Evolutionary conservation across 1,140 invertebrate species (phyloP).

Genomic region (Drosophila biarmipes): DNA sequence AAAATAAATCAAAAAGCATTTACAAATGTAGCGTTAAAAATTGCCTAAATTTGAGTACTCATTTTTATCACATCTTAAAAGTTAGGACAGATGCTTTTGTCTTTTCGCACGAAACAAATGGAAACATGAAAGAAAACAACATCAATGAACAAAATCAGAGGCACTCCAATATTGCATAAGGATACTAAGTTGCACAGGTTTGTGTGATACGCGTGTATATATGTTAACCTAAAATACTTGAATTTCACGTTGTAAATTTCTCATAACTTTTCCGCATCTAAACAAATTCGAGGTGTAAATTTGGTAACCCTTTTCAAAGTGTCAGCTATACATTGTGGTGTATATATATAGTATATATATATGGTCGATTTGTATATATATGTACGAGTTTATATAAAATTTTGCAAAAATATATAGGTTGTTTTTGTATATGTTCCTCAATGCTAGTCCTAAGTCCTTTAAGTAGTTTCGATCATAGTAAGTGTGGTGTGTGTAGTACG

Average conservation of each 20-base stretch:
- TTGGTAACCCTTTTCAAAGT: conserved; percentile 52
- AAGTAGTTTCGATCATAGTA: conserved; percentile 54
- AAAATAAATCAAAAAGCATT: conserved; percentile 79
- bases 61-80: conserved; percentile 76
- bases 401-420: conserved; percentile 76
- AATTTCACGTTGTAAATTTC: conserved; percentile 53
- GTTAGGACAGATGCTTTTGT: conserved; percentile 67
- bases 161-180: conserved; percentile 84
- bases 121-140: conserved; percentile 47
- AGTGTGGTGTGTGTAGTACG: conserved; percentile 33
- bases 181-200: conserved; percentile 80
- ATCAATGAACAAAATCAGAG: conserved; percentile 75
- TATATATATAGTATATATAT: conserved; percentile 63
- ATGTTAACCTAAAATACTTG: conserved; percentile 41
- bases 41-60: conserved; percentile 81
- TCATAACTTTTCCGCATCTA: conserved; percentile 50
- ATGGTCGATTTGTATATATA: conserved; percentile 57
- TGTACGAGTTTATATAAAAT: conserved; percentile 72
- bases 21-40: conserved; percentile 72
- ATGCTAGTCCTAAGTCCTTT: conserved; percentile 47
- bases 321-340: conserved; percentile 35
- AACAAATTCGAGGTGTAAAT: conserved; percentile 55
- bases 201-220: conserved; percentile 43
- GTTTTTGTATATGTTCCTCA: conserved; percentile 36
- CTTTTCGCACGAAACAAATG: conserved; percentile 49